Conservation (phyloP, 2,113 vertebrate genomes). For the Callipepla californica region DNA sequence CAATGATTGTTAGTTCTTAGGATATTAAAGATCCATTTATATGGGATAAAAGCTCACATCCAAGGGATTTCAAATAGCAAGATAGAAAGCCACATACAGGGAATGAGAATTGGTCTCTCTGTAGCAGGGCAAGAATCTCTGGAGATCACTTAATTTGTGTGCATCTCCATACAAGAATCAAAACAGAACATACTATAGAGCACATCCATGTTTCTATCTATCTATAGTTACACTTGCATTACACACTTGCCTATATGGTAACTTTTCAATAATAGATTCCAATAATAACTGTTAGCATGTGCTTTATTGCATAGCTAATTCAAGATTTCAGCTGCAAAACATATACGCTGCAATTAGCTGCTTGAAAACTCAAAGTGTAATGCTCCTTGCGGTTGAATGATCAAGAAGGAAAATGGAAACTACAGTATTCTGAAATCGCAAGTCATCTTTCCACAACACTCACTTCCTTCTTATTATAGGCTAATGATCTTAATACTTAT, state of each 20-base stretch:
- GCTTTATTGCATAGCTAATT: neutral
- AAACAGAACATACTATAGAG: neutral
- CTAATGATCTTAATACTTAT: neutral
- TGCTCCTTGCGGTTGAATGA: neutral
- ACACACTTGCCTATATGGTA: fast-evolving
- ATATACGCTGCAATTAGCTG: neutral
- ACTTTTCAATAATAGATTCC: neutral
- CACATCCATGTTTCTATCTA: neutral
- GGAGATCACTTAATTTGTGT: neutral
- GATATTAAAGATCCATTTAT: neutral
- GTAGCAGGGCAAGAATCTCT: neutral
- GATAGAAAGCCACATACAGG: neutral
- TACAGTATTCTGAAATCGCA: neutral
- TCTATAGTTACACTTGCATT: neutral
- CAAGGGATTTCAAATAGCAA: neutral
- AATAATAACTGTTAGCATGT: neutral
- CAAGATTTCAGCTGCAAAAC: neutral
- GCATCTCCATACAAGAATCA: neutral
- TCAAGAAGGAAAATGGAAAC: fast-evolving
- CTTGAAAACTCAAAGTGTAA: neutral
- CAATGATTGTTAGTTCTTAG: neutral
- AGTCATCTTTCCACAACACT: neutral
- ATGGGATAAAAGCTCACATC: neutral
- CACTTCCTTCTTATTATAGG: neutral
- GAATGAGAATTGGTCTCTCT: neutral